phyloP scores from a whole-genome alignment of 2,797 vertebrate genomes.

The Lepus oiostolus region DNA sequence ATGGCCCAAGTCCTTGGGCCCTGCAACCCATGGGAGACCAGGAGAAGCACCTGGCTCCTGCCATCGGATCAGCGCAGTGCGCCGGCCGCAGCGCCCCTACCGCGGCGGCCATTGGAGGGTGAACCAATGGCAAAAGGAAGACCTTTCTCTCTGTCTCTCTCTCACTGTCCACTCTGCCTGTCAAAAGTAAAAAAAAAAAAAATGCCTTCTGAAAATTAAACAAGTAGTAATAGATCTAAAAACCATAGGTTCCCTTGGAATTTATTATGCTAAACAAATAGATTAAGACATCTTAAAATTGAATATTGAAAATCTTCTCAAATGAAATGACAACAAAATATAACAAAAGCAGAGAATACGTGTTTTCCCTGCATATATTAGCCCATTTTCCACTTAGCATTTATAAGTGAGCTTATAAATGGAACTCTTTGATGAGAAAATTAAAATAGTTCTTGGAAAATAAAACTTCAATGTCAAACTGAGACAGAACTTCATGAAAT shows the following conservation, averaged over 20 bases:
- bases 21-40: too few relatives aligned
- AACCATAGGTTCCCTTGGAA: not conserved
- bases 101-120: too few relatives aligned
- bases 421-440: not conserved
- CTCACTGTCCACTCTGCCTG: too few relatives aligned
- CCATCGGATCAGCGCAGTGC: too few relatives aligned
- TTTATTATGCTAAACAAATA: not conserved
- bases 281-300: not conserved
- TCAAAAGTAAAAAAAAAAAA: too few relatives aligned
- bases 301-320: slow-evolving; percentile 1
- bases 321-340: not conserved
- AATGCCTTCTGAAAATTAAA: not conserved
- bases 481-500: not conserved
- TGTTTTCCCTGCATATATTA: not conserved
- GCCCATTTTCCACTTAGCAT: not conserved
- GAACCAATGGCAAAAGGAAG: too few relatives aligned
- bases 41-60: too few relatives aligned
- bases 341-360: not conserved
- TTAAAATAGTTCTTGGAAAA: not conserved
- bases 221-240: not conserved
- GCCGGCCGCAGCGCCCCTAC: too few relatives aligned
- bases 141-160: too few relatives aligned
- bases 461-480: not conserved
- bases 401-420: not conserved
- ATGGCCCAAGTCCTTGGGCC: too few relatives aligned